Base-by-base conservation (phyloP, 2,888 invertebrate species). In the Calliphora vomitoria region DNA sequence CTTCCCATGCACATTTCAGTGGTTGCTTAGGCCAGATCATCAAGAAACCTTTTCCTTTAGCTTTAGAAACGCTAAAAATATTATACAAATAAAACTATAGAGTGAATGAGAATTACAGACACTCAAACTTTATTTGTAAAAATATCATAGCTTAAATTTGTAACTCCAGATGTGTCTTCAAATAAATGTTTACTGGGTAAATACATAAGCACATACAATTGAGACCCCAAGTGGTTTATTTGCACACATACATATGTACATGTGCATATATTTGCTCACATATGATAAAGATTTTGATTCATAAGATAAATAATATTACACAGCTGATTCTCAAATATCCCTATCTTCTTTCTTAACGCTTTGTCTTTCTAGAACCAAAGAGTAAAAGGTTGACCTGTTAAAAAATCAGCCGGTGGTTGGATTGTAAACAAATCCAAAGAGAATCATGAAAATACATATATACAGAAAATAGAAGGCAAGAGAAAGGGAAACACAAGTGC, bases 321-420 rank as follows among this genome's bases (percentile, higher is more conserved):
- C 74, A 75, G 62, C 47, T 75, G 74, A 75, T 75, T 75, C 60
- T 47, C 4, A 60, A 35, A 53, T 75, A n/a, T 2, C 25, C 6
- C 60, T 62, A n/a, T 41, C 10, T 25, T 13, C 60, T 62, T 75
- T 8, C 31, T 11, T 15, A 41, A 38, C 55, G 41, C 20, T 11
- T 53, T 25, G 18, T 44, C 41, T 58, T 41, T 41, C 13, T 3
- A 72, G 41, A 66, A 6, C 18, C 41, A 38, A 72, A 72, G 41
- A 41, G 35, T 41, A 58, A 72, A 58, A 18, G 31, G 72, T 55
- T 55, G 55, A 58, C 74, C 74, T 75, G 74, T 75, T 75, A 60
- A 75, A 60, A 72, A 75, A 75, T 62, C 74, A 47, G 74, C 74
- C 74, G 74, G 74, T 75, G 44, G 3, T 35, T 31, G 60, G n/a